A percentile compares a stretch with the other conserved stretches of the same genome.
Evolutionary conservation across 2,113 vertebrate genomes (phyloP).

Genomic region (Cricetomys ansorgei): DNA sequence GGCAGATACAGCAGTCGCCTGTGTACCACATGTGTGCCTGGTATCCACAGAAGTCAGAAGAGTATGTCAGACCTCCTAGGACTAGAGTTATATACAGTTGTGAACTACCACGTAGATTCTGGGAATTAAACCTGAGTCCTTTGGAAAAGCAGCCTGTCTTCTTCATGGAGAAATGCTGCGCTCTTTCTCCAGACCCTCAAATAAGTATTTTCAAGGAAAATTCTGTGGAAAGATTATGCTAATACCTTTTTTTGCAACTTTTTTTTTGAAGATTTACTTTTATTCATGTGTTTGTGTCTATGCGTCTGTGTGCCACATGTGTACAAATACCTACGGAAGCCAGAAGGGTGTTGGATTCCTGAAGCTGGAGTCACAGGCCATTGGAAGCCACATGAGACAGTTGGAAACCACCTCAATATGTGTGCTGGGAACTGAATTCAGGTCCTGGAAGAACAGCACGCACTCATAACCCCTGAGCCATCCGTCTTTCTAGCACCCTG

Average conservation of each 20-base stretch:
- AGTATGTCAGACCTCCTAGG: not conserved
- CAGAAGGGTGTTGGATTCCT: not conserved
- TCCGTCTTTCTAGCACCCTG: not conserved
- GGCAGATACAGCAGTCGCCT: too few relatives aligned
- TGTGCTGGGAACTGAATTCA: not conserved
- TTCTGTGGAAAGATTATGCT: not conserved
- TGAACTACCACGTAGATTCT: not conserved
- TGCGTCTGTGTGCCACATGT: not conserved
- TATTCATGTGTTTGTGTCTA: not conserved
- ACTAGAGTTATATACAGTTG: not conserved
- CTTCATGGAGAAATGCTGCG: not conserved
- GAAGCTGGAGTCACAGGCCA: not conserved
- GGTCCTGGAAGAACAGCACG: not conserved
- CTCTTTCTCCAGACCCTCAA: not conserved
- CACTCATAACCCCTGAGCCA: not conserved
- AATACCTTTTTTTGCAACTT: not conserved
- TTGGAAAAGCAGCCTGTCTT: not conserved
- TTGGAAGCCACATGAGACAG: too few relatives aligned
- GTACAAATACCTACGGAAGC: not conserved
- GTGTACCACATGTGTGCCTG: not conserved
- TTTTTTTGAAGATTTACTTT: not conserved
- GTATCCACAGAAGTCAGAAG: not conserved
- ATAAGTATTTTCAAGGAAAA: not conserved
- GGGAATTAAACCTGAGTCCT: not conserved
- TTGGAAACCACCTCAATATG: not conserved